Conservation (phyloP, 2,113 vertebrate species). For the Onychostruthus taczanowskii region DNA sequence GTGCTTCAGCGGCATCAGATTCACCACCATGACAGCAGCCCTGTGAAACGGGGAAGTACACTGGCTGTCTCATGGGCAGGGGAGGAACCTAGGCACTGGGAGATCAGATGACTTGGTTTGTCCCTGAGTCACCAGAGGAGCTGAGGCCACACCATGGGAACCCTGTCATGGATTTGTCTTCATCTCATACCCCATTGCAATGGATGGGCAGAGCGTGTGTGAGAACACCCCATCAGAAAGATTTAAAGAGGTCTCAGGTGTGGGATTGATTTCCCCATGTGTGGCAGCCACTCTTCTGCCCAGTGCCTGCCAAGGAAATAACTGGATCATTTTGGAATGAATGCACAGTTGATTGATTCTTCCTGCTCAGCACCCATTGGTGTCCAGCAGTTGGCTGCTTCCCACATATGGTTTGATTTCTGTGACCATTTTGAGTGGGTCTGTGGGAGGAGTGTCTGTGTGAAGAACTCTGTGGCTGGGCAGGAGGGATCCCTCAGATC, state of each 20-base stretch:
- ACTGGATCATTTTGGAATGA: background rate
- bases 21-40: background rate
- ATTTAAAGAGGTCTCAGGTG: background rate
- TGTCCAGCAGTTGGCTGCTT: background rate
- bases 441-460: background rate
- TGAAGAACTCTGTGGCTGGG: background rate
- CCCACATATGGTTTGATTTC: background rate
- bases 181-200: background rate
- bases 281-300: background rate
- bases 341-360: background rate
- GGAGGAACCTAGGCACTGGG: background rate
- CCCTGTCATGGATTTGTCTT: background rate
- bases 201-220: fast-evolving
- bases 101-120: background rate
- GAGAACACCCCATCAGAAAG: background rate
- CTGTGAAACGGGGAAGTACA: background rate
- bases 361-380: background rate
- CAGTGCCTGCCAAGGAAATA: background rate
- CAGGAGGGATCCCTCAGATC: background rate
- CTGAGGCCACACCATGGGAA: background rate
- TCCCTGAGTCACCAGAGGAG: background rate
- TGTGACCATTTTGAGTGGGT: background rate
- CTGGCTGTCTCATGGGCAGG: background rate
- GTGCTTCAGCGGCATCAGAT: background rate
- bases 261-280: background rate